Evolutionary conservation across 2,113 vertebrate genomes (phyloP), one percentile per base, ranked within the genome.

Genomic region (Lasiurus cinereus): DNA sequence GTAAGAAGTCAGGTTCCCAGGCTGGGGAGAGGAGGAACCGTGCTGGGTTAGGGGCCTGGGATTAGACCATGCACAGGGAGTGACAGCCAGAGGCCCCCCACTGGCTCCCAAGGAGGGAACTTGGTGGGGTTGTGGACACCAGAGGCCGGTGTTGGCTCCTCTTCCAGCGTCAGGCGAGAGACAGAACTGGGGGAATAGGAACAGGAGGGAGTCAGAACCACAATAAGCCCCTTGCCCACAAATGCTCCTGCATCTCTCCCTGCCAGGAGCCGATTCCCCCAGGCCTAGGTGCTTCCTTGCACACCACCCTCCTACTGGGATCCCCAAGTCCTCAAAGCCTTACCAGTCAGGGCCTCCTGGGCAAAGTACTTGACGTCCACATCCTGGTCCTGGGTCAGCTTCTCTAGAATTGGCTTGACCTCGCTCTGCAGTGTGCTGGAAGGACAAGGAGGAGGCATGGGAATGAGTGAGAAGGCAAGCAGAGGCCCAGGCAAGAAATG

Each of bases 361-460:
- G 98, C 98, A 13, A 98, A 98, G 87, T 98, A 98, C 77, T 98
- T 98, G 94, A 98, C 98, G 1, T 98, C 98, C 46, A 98, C 98
- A 22, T 98, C 98, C 84, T 98, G 98, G 83, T 98, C 98, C 87
- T 98, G 98, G 27, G 98, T 98, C 70, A 98, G 96, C 92, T 98
- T 98, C 74, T 98, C 98, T n/a, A 98, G 94, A 86, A 98, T 96
- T 10, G 98, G 98, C 91, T 98, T 98, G 50, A 98, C 98, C 67
- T 98, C 98, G 0, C 97, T 98, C 95, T 98, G 98, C 54, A 98
- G 93, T 0, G 98, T 98, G 95, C 98, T 98, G 74, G 2, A 12
- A 66, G 52, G 62, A 33, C 10, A 18, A 22, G n/a, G 29, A 22
- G 19, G 19, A 16, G 29, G 22, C 0, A 2, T 33, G 10, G n/a